Conservation (phyloP, 2,797 vertebrate genomes). For the Picus viridis region DNA sequence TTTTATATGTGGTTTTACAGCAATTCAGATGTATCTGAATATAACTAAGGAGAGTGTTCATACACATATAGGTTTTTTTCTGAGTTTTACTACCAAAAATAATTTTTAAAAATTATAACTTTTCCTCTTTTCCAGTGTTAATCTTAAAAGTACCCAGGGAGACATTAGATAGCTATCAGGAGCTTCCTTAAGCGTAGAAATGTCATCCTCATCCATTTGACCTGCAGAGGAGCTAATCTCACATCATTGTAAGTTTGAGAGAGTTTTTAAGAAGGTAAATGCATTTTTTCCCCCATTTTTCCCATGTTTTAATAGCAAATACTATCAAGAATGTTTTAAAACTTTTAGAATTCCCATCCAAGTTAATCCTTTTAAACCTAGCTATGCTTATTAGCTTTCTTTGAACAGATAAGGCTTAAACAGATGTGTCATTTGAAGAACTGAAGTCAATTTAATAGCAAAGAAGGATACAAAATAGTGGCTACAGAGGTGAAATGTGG, state of each 20-base stretch:
- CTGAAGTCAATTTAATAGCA: slow-evolving; percentile 75
- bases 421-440: slow-evolving; percentile 77
- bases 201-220: slow-evolving; percentile 46
- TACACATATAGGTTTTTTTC: background rate
- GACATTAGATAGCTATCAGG: slow-evolving; percentile 37
- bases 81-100: background rate
- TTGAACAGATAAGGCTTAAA: slow-evolving; percentile 79
- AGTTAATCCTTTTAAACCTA: slow-evolving; percentile 79
- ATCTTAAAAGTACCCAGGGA: background rate
- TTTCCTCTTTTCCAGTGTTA: background rate
- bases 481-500: slow-evolving; percentile 76
- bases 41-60: background rate
- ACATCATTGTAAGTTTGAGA: slow-evolving; percentile 34
- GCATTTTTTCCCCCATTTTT: background rate
- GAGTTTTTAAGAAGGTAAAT: slow-evolving; percentile 71
- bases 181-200: slow-evolving; percentile 34
- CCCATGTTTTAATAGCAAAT: slow-evolving; percentile 64
- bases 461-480: slow-evolving; percentile 75
- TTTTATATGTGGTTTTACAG: background rate
- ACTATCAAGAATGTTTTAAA: slow-evolving; percentile 73
- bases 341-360: slow-evolving; percentile 76
- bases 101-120: no score
- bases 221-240: slow-evolving; percentile 64
- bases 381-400: slow-evolving; percentile 78
- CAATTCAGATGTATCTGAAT: background rate